These are phyloP conservation scores for Pongo abelii DNA, from an alignment of 2,113 vertebrate genomes.

Conservation along the genomic window DNA sequence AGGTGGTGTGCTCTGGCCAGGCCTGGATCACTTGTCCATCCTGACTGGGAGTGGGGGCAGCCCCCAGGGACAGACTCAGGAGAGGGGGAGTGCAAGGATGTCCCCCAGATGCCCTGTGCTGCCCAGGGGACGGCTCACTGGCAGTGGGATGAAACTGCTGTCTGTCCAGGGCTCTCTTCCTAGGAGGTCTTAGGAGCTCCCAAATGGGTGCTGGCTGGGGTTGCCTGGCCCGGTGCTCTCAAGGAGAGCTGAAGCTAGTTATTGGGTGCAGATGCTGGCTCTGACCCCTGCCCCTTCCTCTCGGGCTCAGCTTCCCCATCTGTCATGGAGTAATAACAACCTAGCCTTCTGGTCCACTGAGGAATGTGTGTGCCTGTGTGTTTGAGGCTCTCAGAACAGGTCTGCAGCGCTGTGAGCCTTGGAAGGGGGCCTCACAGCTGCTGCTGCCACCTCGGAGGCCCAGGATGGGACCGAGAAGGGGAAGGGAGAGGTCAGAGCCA, in stretches of 20 bases:
- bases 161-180: neutral
- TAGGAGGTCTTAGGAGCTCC: neutral
- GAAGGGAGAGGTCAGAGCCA: too few relatives aligned
- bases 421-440: neutral
- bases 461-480: neutral
- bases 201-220: neutral
- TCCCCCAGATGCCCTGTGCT: neutral
- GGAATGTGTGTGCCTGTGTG: neutral
- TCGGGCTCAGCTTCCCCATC: neutral
- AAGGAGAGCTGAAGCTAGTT: neutral
- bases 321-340: neutral
- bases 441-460: neutral
- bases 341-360: too few relatives aligned
- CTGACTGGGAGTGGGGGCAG: neutral
- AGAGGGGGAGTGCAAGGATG: neutral
- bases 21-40: neutral
- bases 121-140: neutral
- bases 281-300: neutral
- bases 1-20: neutral
- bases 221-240: neutral
- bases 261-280: neutral
- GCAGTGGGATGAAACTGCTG: neutral
- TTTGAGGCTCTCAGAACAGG: neutral
- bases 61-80: neutral
- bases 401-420: neutral